These are phyloP conservation scores for Xanthostigma xanthostigma DNA, from an alignment of 2,888 invertebrate species.

Conservation along the genomic window DNA sequence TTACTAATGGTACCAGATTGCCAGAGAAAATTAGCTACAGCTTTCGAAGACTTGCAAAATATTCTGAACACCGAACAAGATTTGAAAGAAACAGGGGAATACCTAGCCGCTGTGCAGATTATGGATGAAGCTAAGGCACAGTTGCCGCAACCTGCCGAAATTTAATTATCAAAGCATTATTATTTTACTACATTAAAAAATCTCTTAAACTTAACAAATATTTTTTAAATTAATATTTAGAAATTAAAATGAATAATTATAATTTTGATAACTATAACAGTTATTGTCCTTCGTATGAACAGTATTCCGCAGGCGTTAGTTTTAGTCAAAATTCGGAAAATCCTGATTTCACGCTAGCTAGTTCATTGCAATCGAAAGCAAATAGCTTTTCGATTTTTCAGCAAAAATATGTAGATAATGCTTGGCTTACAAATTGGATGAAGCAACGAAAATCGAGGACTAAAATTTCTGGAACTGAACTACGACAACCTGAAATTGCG, in stretches of 20 bases:
- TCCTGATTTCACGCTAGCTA: too few relatives aligned
- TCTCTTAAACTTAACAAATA: conserved; percentile 1
- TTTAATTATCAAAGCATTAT: not conserved
- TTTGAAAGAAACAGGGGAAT: conserved; percentile 59
- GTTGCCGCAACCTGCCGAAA: conserved; percentile 25
- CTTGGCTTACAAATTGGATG: too few relatives aligned
- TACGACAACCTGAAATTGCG: conserved; percentile 1
- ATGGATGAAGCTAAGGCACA: conserved; percentile 51
- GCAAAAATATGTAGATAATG: too few relatives aligned
- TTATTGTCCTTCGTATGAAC: not conserved
- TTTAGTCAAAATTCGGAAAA: too few relatives aligned
- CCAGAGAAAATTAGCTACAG: conserved; percentile 59
- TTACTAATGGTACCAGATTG: conserved; percentile 90
- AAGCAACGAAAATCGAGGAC: conserved; percentile 6
- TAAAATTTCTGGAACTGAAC: conserved; percentile 10
- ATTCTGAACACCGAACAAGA: conserved; percentile 61
- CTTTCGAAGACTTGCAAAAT: conserved; percentile 58
- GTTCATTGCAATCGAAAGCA: too few relatives aligned
- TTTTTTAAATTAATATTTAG: conserved; percentile 3
- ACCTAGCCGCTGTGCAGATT: conserved; percentile 46
- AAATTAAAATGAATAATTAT: conserved; percentile 6
- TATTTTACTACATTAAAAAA: not conserved
- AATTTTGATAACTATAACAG: conserved; percentile 1
- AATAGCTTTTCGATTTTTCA: too few relatives aligned
- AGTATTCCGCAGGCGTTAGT: too few relatives aligned